phyloP scores from a whole-genome alignment of 2,888 invertebrate genomes.

The Brachynemurus nebulosus region DNA sequence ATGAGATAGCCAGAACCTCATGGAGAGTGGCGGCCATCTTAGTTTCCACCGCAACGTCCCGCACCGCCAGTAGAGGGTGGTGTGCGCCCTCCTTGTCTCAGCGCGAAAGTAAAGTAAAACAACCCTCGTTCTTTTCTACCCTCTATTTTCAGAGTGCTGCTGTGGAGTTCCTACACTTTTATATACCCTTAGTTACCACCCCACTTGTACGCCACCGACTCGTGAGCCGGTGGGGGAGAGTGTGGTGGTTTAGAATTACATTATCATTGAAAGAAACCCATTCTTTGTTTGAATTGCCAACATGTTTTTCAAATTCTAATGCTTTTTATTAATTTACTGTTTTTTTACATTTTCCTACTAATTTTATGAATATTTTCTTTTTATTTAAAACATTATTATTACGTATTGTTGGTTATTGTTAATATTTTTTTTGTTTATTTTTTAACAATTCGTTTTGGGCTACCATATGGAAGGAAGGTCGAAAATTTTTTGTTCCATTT shows the following conservation, averaged over 20 bases:
- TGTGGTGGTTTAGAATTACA: neutral
- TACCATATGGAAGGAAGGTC: no score
- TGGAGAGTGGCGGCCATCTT: constrained; percentile 7
- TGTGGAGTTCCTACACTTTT: constrained; percentile 1
- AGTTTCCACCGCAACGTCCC: constrained; percentile 8
- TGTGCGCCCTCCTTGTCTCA: constrained; percentile 8
- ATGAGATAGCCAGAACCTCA: constrained; percentile 4
- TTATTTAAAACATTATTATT: no score
- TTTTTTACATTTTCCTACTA: neutral
- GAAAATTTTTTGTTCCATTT: no score
- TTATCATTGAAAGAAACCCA: constrained; percentile 2
- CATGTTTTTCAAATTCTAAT: constrained; percentile 2
- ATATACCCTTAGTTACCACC: constrained; percentile 1
- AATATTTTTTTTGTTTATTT: no score
- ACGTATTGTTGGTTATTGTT: no score
- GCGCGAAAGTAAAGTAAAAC: constrained; percentile 10
- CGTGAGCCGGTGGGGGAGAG: neutral
- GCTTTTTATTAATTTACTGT: neutral
- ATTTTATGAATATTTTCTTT: neutral
- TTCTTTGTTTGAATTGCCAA: constrained; percentile 1
- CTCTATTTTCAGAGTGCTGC: constrained; percentile 4
- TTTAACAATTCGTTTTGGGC: no score
- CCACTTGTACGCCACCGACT: neutral
- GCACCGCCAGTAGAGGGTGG: constrained; percentile 10
- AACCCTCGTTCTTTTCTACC: constrained; percentile 8